Conservation (phyloP, 2,888 invertebrate genomes). For the Beris morrisii region DNA sequence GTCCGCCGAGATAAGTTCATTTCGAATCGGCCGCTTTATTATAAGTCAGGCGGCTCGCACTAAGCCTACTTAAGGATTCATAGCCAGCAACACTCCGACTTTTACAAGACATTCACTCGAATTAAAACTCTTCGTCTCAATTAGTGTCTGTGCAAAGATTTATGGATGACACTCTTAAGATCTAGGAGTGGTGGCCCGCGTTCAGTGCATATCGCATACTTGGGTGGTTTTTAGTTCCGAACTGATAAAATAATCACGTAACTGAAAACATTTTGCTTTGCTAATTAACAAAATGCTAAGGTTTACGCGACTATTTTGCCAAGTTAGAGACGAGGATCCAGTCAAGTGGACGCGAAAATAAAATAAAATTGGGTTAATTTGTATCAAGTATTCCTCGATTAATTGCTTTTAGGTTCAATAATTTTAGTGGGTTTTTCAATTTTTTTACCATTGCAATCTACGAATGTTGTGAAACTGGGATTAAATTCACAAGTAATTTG, state of each 20-base stretch:
- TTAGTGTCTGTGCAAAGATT: constrained; percentile 38
- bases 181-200: constrained; percentile 5
- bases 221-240: background rate
- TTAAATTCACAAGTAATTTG: too few relatives aligned
- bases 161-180: constrained; percentile 30
- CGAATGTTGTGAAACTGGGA: too few relatives aligned
- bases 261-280: constrained; percentile 23
- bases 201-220: constrained; percentile 1
- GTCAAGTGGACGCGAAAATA: too few relatives aligned
- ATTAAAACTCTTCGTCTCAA: constrained; percentile 39
- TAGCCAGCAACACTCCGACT: too few relatives aligned
- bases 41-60: background rate
- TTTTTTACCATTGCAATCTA: too few relatives aligned
- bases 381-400: too few relatives aligned
- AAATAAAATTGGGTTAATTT: too few relatives aligned
- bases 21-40: constrained; percentile 16
- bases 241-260: constrained; percentile 29
- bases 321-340: background rate
- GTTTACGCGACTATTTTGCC: constrained; percentile 21
- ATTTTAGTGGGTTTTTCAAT: too few relatives aligned
- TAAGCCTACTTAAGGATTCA: constrained; percentile 1
- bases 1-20: constrained; percentile 13
- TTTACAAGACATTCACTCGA: constrained; percentile 17
- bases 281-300: constrained; percentile 30
- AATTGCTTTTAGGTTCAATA: too few relatives aligned